A percentile compares a stretch with the other conserved stretches of the same genome.
Conservation (phyloP, 2,113 vertebrate species). For the Gavia stellata region DNA sequence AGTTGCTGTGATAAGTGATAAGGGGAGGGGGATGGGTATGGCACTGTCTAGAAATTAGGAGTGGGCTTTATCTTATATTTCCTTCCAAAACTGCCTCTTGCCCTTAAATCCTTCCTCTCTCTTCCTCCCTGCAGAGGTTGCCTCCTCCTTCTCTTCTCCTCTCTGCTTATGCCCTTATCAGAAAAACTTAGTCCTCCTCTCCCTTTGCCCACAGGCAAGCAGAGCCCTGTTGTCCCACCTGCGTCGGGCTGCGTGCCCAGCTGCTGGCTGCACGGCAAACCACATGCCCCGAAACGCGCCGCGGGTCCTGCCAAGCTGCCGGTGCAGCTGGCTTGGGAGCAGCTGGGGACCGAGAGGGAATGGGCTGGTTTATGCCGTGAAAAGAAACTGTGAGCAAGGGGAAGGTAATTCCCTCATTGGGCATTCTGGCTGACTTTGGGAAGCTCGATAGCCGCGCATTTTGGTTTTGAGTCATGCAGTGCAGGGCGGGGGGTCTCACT, state of each 20-base stretch:
- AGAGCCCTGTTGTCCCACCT: background rate
- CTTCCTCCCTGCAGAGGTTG: background rate
- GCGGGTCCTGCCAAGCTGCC: background rate
- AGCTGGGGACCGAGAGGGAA: background rate
- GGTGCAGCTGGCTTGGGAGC: background rate
- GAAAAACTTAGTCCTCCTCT: accelerated
- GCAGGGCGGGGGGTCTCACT: background rate
- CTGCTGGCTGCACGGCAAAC: background rate
- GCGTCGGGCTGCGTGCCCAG: background rate
- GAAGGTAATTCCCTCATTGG: background rate
- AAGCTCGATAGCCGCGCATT: background rate
- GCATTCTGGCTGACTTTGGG: background rate
- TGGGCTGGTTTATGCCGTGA: background rate
- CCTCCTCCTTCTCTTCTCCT: background rate
- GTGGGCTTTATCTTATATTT: background rate
- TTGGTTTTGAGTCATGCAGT: background rate
- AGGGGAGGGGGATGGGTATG: background rate
- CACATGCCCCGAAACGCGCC: accelerated
- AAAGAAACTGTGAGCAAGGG: background rate
- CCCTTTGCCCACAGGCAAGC: background rate
- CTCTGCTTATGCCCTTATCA: background rate
- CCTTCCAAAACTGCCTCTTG: background rate
- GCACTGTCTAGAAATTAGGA: background rate
- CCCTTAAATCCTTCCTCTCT: background rate
- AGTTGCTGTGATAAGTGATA: background rate